Conservation (phyloP, 2,113 vertebrate genomes). For the Callionymus lyra region DNA sequence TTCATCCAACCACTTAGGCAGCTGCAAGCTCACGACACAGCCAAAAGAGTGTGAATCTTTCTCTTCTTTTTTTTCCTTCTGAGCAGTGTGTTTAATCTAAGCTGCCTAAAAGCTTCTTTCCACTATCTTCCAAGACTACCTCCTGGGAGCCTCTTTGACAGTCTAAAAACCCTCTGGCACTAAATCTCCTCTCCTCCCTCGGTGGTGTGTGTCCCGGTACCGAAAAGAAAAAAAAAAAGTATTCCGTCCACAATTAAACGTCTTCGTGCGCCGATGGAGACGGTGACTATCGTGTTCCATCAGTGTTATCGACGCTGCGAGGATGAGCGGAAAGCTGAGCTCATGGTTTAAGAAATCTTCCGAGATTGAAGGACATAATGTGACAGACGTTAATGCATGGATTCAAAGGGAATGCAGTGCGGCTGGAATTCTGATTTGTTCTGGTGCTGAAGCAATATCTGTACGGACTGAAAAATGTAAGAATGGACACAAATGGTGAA, state of each 20-base stretch:
- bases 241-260: not conserved
- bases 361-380: conserved; percentile 4
- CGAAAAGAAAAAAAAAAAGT: too few species aligned
- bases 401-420: too few species aligned
- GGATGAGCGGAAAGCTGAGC: conserved; percentile 24
- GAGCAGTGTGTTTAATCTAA: conserved; percentile 1
- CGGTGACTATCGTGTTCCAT: conserved; percentile 25
- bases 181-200: not conserved
- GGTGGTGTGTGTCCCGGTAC: not conserved
- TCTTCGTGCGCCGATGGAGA: conserved; percentile 7
- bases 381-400: conserved; percentile 3
- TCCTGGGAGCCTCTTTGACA: conserved; percentile 2
- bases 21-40: not conserved
- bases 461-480: too few species aligned
- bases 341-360: conserved; percentile 17
- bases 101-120: conserved; percentile 4
- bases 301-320: conserved; percentile 17
- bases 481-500: too few species aligned
- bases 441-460: too few species aligned
- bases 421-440: too few species aligned
- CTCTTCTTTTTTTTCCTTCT: too few species aligned
- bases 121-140: conserved; percentile 4
- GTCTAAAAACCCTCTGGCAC: not conserved
- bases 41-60: not conserved
- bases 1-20: not conserved